These are phyloP conservation scores for Camponotus pennsylvanicus DNA, from an alignment of 1,140 invertebrate species.

Conservation along the genomic window DNA sequence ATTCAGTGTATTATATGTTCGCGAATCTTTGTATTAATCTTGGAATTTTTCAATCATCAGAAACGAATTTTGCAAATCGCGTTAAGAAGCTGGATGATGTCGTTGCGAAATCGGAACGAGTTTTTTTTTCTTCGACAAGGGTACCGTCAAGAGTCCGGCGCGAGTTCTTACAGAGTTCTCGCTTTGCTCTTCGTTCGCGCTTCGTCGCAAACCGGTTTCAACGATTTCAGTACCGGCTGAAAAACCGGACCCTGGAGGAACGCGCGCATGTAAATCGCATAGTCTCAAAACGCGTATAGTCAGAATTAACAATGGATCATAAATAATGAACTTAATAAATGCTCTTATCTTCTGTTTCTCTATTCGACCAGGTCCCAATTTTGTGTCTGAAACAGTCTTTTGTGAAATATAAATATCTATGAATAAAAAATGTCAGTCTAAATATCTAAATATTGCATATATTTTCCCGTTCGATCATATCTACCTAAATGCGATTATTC, in stretches of 20 bases:
- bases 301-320: not conserved
- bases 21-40: not conserved
- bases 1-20: not conserved
- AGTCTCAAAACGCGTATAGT: not conserved
- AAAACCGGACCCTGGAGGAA: constrained; percentile 36
- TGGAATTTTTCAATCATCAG: not conserved
- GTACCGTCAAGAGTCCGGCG: not conserved
- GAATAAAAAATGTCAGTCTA: not conserved
- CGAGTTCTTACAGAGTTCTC: constrained; percentile 9
- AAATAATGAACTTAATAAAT: not conserved
- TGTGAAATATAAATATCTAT: not conserved
- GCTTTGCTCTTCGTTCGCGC: constrained; percentile 15
- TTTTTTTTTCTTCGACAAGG: constrained; percentile 4
- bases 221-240: constrained; percentile 35
- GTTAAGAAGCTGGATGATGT: not conserved
- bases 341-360: not conserved
- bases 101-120: constrained; percentile 5
- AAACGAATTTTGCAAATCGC: not conserved
- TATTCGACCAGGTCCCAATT: not conserved
- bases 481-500: not conserved
- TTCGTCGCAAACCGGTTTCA: constrained; percentile 49
- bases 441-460: not conserved
- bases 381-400: not conserved
- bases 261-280: not conserved
- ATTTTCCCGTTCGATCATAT: not conserved